Percentiles rank a stretch among this genome's conserved stretches.
These are phyloP conservation scores for Nyctibius bracteatus DNA, from an alignment of 2,113 vertebrate species.

Conservation along the genomic window DNA sequence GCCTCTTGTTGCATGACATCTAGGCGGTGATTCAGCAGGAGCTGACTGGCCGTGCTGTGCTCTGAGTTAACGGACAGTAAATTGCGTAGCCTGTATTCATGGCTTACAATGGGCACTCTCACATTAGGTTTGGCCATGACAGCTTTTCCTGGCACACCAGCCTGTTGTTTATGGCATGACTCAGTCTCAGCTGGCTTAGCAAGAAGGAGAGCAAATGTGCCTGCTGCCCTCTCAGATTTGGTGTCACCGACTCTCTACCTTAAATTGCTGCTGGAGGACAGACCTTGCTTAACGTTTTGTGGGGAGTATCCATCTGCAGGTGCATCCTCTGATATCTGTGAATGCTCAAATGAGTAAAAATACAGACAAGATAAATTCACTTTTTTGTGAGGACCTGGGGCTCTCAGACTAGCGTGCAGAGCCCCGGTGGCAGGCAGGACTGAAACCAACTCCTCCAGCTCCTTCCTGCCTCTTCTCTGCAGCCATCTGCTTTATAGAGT, in stretches of 20 bases:
- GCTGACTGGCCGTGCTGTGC: background rate
- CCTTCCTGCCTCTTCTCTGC: background rate
- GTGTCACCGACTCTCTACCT: background rate
- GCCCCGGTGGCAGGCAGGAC: background rate
- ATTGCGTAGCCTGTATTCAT: background rate
- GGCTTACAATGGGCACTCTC: slow-evolving; percentile 14
- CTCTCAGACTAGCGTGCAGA: background rate
- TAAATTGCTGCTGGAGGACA: background rate
- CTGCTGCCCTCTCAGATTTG: background rate
- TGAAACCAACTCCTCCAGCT: background rate
- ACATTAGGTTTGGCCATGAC: background rate
- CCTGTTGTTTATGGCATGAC: slow-evolving; percentile 32
- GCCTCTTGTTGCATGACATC: background rate
- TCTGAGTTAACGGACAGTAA: background rate
- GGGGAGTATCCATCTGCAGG: background rate
- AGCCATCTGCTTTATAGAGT: background rate
- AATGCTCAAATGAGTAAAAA: background rate
- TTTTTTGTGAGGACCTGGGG: background rate
- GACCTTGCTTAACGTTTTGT: background rate
- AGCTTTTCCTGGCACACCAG: slow-evolving; percentile 48
- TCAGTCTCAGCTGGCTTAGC: slow-evolving; percentile 48
- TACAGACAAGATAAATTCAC: background rate
- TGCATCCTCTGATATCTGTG: background rate
- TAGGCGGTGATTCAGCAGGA: slow-evolving; percentile 25
- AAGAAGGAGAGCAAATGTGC: slow-evolving; percentile 2